Conservation (phyloP, 2,113 vertebrate genomes). For the Ahaetulla prasina region DNA sequence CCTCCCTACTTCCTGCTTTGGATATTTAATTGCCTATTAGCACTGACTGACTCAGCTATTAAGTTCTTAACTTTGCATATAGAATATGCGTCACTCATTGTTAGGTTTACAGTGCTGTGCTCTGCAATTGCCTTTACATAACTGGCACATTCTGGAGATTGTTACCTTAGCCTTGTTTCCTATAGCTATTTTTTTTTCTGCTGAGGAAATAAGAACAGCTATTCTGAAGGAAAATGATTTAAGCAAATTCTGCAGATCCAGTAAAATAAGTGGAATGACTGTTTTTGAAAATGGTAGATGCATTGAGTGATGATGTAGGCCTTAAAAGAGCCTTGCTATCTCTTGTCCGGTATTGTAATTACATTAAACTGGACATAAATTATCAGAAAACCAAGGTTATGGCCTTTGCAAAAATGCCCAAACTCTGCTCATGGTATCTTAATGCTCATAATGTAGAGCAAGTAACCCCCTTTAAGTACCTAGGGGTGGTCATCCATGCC, state of each 20-base stretch:
- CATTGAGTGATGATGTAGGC: neutral
- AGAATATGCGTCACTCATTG: neutral
- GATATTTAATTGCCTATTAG: conserved; percentile 1
- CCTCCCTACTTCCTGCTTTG: neutral
- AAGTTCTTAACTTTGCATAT: neutral
- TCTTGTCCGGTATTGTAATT: too few species aligned
- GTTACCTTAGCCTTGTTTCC: conserved; percentile 1
- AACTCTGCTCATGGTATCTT: too few species aligned
- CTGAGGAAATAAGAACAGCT: neutral
- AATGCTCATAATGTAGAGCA: too few species aligned
- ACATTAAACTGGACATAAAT: too few species aligned
- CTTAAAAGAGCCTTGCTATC: too few species aligned
- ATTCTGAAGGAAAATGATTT: neutral
- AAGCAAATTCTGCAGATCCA: neutral
- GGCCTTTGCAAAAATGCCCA: too few species aligned
- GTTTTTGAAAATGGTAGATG: neutral
- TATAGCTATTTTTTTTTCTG: neutral
- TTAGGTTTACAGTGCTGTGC: neutral
- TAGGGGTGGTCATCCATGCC: too few species aligned
- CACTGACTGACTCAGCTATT: neutral
- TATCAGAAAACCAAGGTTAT: too few species aligned
- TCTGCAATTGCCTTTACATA: neutral
- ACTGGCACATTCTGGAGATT: neutral
- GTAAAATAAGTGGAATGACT: conserved; percentile 17
- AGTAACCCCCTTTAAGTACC: too few species aligned